Percentiles rank a stretch among this genome's conserved stretches.
phyloP scores from a whole-genome alignment of 2,113 vertebrate species.

The Hippolais icterina region DNA sequence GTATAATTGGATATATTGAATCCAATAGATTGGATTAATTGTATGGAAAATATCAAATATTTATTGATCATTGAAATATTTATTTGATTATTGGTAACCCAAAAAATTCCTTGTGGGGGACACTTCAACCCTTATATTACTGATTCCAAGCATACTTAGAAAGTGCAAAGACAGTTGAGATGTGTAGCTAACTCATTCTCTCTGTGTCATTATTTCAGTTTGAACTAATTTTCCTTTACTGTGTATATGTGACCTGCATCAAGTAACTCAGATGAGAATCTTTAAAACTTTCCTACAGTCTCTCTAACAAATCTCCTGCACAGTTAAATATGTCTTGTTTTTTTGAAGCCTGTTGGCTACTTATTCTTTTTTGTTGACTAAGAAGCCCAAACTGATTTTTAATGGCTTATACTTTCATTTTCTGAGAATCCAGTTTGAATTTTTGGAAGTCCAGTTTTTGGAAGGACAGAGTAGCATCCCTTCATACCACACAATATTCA shows the following conservation, averaged over 20 bases:
- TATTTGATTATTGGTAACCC: background rate
- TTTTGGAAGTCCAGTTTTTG: background rate
- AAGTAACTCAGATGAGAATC: background rate
- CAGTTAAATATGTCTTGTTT: background rate
- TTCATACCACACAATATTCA: background rate
- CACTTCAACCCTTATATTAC: background rate
- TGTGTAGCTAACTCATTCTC: background rate
- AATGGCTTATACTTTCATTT: background rate
- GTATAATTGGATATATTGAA: background rate
- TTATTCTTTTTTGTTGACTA: background rate
- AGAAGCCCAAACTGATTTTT: background rate
- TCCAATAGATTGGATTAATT: background rate
- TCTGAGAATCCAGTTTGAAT: background rate
- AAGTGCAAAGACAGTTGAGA: background rate
- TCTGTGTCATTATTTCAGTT: background rate
- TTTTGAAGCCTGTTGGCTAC: background rate
- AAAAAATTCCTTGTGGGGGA: background rate
- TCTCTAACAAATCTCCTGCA: background rate
- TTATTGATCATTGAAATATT: background rate
- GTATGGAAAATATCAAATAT: background rate
- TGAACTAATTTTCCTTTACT: background rate
- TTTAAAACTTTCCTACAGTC: background rate
- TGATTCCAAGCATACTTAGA: background rate
- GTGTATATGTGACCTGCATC: background rate
- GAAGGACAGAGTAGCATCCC: background rate